These are phyloP conservation scores for Pelecanoides urinatrix DNA, from an alignment of 2,113 vertebrate species.

Conservation along the genomic window DNA sequence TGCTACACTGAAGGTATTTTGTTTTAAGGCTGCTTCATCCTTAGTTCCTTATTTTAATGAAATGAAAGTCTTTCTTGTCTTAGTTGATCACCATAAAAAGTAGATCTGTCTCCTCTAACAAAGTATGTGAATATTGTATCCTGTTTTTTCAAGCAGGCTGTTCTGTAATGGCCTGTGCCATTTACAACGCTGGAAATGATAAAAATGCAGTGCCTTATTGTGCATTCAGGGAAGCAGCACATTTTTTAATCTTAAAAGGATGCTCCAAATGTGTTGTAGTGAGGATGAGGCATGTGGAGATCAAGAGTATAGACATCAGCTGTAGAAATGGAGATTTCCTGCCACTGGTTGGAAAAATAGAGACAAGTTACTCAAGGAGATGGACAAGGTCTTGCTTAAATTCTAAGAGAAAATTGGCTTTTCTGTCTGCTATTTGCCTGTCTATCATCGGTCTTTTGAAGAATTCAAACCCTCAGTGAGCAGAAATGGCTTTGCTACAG, in stretches of 20 bases:
- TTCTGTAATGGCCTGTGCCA: not conserved
- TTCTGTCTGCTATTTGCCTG: not conserved
- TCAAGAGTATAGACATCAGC: not conserved
- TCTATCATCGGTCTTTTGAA: slow-evolving; percentile 4
- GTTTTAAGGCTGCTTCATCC: not conserved
- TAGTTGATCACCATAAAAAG: not conserved
- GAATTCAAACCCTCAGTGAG: slow-evolving; percentile 5
- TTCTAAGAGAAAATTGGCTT: slow-evolving; percentile 28
- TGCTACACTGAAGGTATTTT: not conserved
- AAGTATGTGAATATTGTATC: not conserved
- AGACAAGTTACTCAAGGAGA: slow-evolving; percentile 7
- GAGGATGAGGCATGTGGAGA: not conserved
- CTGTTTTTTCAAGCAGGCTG: not conserved
- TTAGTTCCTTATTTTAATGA: not conserved
- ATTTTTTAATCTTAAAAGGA: not conserved
- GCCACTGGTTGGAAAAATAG: not conserved
- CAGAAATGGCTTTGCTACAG: slow-evolving; percentile 1
- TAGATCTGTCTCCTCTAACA: not conserved
- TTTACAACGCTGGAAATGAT: not conserved
- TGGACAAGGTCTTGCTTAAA: slow-evolving; percentile 8
- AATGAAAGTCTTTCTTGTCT: not conserved
- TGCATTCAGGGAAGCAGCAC: not conserved
- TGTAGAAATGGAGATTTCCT: slow-evolving; percentile 8
- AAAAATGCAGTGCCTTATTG: not conserved
- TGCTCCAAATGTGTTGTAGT: not conserved